A percentile compares a stretch with the other conserved stretches of the same genome.
Evolutionary conservation across 1,140 invertebrate species (phyloP).

Genomic region (Neoseiulus cucumeris): DNA sequence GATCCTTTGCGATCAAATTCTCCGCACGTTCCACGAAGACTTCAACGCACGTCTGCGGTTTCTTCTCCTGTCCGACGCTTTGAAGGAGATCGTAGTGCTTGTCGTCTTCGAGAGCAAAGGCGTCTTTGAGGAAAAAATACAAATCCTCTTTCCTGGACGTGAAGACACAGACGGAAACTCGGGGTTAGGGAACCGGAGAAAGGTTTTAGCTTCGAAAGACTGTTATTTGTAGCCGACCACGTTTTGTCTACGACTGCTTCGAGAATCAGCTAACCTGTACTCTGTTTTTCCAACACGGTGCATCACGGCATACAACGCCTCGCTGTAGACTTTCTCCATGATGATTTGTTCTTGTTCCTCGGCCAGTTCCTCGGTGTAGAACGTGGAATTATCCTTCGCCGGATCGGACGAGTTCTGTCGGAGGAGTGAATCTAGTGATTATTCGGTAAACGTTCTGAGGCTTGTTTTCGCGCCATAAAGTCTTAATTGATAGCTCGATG

Average conservation of each 20-base stretch:
- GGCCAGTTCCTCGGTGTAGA: neutral
- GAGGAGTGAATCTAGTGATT: too few species aligned
- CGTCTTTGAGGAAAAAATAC: conserved; percentile 5
- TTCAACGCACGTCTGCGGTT: neutral
- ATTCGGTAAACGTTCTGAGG: too few species aligned
- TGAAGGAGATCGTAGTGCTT: neutral
- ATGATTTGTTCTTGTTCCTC: neutral
- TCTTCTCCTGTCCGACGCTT: neutral
- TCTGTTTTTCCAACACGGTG: neutral
- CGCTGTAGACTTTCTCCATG: conserved; percentile 1
- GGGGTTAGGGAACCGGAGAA: too few species aligned
- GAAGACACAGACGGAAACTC: neutral
- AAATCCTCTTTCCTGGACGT: neutral
- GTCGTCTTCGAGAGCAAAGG: neutral
- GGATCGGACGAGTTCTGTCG: too few species aligned
- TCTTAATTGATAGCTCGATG: too few species aligned
- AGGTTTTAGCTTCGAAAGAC: too few species aligned
- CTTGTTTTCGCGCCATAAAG: too few species aligned
- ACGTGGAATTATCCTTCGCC: neutral
- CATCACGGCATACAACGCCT: neutral
- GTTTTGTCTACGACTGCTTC: neutral
- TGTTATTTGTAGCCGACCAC: too few species aligned
- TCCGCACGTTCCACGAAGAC: neutral
- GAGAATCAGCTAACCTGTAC: neutral
- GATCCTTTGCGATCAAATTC: neutral